Evolutionary conservation across 2,113 vertebrate genomes (phyloP).

Genomic region (Turnix velox): DNA sequence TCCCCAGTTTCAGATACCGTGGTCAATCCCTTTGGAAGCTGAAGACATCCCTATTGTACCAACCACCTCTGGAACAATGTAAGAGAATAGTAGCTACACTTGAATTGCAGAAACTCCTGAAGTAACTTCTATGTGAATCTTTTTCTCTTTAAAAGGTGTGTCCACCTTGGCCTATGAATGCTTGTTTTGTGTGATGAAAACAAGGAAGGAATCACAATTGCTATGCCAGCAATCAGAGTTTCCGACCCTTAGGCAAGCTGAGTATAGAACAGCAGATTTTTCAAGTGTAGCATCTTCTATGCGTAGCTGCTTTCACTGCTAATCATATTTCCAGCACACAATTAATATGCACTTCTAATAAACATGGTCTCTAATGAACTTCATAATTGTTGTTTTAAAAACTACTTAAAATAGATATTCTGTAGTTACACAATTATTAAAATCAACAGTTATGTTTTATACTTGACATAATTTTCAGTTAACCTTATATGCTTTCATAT

Average conservation of each 20-base stretch:
- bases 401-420: conserved; percentile 21
- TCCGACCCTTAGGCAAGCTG: conserved; percentile 48
- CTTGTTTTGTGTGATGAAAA: conserved; percentile 42
- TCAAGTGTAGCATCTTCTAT: neutral
- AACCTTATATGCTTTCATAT: conserved; percentile 24
- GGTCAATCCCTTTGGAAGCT: conserved; percentile 89
- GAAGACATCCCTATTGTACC: conserved; percentile 92
- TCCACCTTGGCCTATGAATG: conserved; percentile 30
- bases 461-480: conserved; percentile 30
- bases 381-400: conserved; percentile 12
- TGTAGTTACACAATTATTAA: conserved; percentile 22
- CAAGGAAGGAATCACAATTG: conserved; percentile 49
- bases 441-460: conserved; percentile 22
- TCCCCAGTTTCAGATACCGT: conserved; percentile 88
- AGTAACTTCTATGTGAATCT: conserved; percentile 25
- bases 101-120: neutral
- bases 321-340: conserved; percentile 19
- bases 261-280: conserved; percentile 49
- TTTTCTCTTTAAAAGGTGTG: conserved; percentile 42
- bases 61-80: conserved; percentile 91
- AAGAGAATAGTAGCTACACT: conserved; percentile 38
- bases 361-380: conserved; percentile 39
- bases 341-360: conserved; percentile 51
- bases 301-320: conserved; percentile 32
- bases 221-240: conserved; percentile 32